Conservation (phyloP, 1,140 invertebrate species). For the Lucilia cuprina region DNA sequence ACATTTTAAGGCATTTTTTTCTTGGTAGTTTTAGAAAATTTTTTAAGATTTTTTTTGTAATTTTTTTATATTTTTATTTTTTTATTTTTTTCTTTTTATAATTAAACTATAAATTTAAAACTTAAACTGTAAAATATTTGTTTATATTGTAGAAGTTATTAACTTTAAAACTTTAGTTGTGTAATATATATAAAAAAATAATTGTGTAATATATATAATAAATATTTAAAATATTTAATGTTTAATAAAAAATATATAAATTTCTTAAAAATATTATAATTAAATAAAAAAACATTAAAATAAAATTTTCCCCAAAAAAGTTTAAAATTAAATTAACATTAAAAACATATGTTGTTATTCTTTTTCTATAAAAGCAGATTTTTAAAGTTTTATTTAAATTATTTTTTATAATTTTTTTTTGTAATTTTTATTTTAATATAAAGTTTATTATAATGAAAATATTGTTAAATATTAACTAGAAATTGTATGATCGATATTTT, state of each 20-base stretch:
- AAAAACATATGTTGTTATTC: not conserved
- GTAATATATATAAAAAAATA: not conserved
- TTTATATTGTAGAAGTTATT: not conserved
- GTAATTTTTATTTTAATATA: too few relatives aligned
- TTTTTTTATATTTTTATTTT: not conserved
- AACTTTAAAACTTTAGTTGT: not conserved
- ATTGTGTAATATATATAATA: not conserved
- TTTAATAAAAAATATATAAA: not conserved
- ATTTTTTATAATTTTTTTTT: too few relatives aligned
- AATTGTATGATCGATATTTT: too few relatives aligned
- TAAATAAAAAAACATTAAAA: not conserved
- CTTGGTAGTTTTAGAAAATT: not conserved
- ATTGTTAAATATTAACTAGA: too few relatives aligned
- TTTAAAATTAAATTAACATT: not conserved
- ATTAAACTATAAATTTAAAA: not conserved
- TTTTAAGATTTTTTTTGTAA: not conserved
- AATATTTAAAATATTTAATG: constrained; percentile 10
- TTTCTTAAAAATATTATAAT: not conserved
- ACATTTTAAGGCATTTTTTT: too few relatives aligned
- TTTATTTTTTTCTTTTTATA: not conserved
- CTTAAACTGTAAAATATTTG: constrained; percentile 1
- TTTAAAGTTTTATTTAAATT: not conserved
- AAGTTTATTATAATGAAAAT: too few relatives aligned
- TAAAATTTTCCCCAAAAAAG: not conserved
- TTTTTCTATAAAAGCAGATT: not conserved